phyloP scores from a whole-genome alignment of 1,140 invertebrate genomes.

The Pomacea maculata region DNA sequence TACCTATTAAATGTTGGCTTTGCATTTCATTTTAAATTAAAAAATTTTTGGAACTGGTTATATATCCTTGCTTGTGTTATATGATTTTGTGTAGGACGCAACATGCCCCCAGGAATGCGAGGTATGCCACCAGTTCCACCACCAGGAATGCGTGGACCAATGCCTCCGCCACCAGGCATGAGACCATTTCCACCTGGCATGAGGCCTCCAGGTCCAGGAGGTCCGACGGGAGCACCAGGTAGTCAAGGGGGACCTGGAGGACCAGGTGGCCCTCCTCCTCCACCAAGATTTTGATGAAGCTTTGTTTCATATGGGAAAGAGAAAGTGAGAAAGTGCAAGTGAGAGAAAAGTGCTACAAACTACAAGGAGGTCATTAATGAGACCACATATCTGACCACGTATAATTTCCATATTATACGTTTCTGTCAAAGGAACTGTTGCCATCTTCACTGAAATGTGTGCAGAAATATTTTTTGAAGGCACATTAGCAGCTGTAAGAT shows the following conservation, averaged over 20 bases:
- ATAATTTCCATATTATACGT: too few relatives aligned
- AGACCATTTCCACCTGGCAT: constrained; percentile 46
- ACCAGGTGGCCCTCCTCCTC: constrained; percentile 19
- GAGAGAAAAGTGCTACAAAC: too few relatives aligned
- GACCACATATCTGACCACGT: too few relatives aligned
- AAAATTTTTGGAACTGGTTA: background rate
- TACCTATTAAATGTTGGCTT: too few relatives aligned
- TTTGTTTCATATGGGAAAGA: background rate
- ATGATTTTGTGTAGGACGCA: constrained; percentile 26
- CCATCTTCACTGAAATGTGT: too few relatives aligned
- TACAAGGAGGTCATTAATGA: too few relatives aligned
- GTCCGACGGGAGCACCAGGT: constrained; percentile 1
- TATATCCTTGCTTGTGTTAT: background rate
- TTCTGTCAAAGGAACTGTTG: too few relatives aligned
- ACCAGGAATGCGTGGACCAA: constrained; percentile 42
- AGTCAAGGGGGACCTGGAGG: background rate
- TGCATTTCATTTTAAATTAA: background rate
- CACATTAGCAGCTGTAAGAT: too few relatives aligned
- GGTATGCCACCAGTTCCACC: constrained; percentile 42
- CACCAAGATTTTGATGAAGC: constrained; percentile 8
- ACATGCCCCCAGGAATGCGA: constrained; percentile 50
- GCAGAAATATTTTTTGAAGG: too few relatives aligned
- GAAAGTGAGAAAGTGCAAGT: background rate
- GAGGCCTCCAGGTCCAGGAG: constrained; percentile 27
- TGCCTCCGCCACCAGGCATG: constrained; percentile 49